A percentile compares a stretch with the other conserved stretches of the same genome.
These are phyloP conservation scores for Suillia variegata DNA, from an alignment of 2,888 invertebrate species.

Conservation along the genomic window DNA sequence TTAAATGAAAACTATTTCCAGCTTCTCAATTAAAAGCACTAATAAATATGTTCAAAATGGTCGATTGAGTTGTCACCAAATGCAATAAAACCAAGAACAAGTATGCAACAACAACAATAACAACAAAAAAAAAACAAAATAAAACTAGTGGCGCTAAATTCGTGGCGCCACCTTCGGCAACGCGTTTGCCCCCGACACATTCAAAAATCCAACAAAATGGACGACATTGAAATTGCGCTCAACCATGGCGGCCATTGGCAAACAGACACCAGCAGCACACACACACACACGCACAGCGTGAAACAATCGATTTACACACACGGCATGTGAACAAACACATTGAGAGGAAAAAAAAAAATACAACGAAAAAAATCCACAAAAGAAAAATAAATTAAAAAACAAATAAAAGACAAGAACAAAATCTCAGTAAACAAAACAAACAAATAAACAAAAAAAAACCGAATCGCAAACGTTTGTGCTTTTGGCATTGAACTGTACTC, in stretches of 20 bases:
- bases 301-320: neutral
- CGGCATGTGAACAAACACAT: neutral
- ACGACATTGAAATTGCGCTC: neutral
- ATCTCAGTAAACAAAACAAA: neutral
- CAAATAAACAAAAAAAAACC: neutral
- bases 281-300: neutral
- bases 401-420: neutral
- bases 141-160: too few species aligned
- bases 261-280: neutral
- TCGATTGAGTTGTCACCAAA: too few species aligned
- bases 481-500: slow-evolving; percentile 3
- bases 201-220: neutral
- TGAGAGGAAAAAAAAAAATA: neutral
- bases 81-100: too few species aligned
- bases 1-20: too few species aligned
- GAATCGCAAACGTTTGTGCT: neutral
- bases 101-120: too few species aligned
- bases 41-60: too few species aligned
- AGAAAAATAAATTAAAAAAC: neutral
- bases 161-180: neutral
- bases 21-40: too few species aligned
- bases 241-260: neutral
- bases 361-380: neutral
- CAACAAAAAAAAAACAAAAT: too few species aligned
- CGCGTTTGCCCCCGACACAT: too few species aligned